These are phyloP conservation scores for Leptopilina syphax DNA, from an alignment of 2,888 invertebrate species.

Conservation along the genomic window DNA sequence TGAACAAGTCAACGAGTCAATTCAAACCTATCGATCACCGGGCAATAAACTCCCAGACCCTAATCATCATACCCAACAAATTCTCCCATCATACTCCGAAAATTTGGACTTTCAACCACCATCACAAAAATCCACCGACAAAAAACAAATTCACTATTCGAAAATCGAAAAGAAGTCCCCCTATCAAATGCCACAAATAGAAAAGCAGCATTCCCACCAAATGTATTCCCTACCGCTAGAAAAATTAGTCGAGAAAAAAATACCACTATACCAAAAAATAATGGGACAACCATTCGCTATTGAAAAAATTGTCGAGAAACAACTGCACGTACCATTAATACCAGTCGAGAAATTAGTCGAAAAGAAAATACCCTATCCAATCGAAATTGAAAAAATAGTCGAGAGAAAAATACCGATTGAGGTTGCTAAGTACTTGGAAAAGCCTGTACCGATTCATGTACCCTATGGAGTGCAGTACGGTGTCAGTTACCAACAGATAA, in stretches of 20 bases:
- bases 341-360: conserved; percentile 78
- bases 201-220: too few species aligned
- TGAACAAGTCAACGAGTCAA: conserved; percentile 22
- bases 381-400: conserved; percentile 74
- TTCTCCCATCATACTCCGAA: too few species aligned
- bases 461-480: conserved; percentile 64
- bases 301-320: conserved; percentile 78
- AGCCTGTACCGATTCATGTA: conserved; percentile 55
- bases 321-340: conserved; percentile 73
- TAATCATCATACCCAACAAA: too few species aligned
- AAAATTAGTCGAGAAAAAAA: conserved; percentile 79
- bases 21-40: conserved; percentile 36
- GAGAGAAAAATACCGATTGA: conserved; percentile 78
- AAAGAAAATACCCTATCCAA: conserved; percentile 78
- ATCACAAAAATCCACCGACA: too few species aligned
- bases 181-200: too few species aligned
- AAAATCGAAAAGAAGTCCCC: too few species aligned
- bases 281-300: conserved; percentile 75
- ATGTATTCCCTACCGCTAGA: conserved; percentile 64
- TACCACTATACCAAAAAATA: conserved; percentile 46
- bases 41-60: conserved; percentile 27
- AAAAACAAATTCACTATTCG: too few species aligned
- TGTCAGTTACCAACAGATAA: conserved; percentile 63
- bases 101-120: too few species aligned
- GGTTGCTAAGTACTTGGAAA: conserved; percentile 63